phyloP scores from a whole-genome alignment of 2,888 invertebrate genomes.

The Oasisia sp. region DNA sequence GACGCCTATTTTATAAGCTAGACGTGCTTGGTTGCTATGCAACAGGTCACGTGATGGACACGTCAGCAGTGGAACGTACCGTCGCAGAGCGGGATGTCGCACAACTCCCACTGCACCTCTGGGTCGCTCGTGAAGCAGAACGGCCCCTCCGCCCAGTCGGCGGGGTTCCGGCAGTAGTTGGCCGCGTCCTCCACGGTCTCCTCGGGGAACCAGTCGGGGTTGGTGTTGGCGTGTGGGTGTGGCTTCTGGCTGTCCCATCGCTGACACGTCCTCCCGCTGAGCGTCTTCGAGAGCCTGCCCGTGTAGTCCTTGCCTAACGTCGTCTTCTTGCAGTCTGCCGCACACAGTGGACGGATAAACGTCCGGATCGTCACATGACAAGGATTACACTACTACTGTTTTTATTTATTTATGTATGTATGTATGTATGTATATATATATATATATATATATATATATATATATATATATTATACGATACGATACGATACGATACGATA shows the following conservation, averaged over 20 bases:
- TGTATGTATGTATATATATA: too few species aligned
- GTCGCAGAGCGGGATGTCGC: slow-evolving; percentile 25
- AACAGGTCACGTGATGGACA: too few species aligned
- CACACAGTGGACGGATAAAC: not conserved
- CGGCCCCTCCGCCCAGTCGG: slow-evolving; percentile 20
- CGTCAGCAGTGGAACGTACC: not conserved
- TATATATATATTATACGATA: too few species aligned
- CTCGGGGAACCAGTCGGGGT: slow-evolving; percentile 28
- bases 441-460: too few species aligned
- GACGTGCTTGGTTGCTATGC: too few species aligned
- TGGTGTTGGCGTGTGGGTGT: slow-evolving; percentile 24
- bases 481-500: too few species aligned
- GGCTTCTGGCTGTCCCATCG: slow-evolving; percentile 31
- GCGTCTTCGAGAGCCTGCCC: slow-evolving; percentile 24
- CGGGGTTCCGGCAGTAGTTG: slow-evolving; percentile 36
- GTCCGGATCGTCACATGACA: not conserved
- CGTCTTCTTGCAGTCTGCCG: slow-evolving; percentile 31
- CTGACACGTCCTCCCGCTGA: slow-evolving; percentile 32
- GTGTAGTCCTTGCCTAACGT: slow-evolving; percentile 30
- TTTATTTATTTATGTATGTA: too few species aligned
- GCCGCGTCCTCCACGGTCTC: slow-evolving; percentile 1
- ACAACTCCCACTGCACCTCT: not conserved
- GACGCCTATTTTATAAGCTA: too few species aligned
- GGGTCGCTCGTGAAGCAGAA: slow-evolving; percentile 24
- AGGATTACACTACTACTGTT: too few species aligned